Base-by-base conservation (phyloP, 2,113 vertebrate species). In the Mohoua ochrocephala region DNA sequence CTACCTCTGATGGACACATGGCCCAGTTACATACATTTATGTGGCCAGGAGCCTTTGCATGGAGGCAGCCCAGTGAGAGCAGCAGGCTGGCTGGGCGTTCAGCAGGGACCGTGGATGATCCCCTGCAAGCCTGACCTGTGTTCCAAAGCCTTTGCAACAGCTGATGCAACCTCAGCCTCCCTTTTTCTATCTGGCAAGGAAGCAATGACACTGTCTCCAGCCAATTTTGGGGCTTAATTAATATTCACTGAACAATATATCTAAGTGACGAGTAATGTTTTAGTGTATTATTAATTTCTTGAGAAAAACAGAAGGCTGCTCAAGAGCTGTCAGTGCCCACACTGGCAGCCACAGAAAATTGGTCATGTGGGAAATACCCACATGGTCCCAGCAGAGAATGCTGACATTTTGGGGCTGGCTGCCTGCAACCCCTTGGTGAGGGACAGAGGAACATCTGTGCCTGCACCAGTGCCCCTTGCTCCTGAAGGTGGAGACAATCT, bases 81-180 rank as follows among this genome's bases (percentile, higher is more conserved):
- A 6, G 49, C 27, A 41, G 39, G 42, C 44, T 1, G 1, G 23
- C 7, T 4, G 4, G 7, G 19, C 2, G 0, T 33, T 83, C 2
- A 3, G 35, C 1, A 10, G 39, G 65, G 42, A 7, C 21, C 27
- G 50, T 6, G 6, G 27, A 47, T 42, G 64, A 60, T 35, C 1
- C 35, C 33, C 19, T 2, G 1, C 57, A 49, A 47, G 13, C 15
- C 50, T 27, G 53, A 60, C 77, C 33, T 60, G 52, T 0, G 0
- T 44, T 42, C 61, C 4, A 2, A 56, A 33, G 52, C 30, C 49
- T 90, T 73, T n/a, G 52, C 27, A 53, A 21, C 0, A 1, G 24
- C 39, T 1, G 2, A n/a, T 27, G 42, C 24, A 13, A 10, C 30
- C 61, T 44, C 7, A 2, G 24, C 14, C 31, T 73, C 17, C 44